A percentile compares a stretch with the other conserved stretches of the same genome.
Evolutionary conservation across 1,140 invertebrate species (phyloP).

Genomic region (Penaeus indicus): DNA sequence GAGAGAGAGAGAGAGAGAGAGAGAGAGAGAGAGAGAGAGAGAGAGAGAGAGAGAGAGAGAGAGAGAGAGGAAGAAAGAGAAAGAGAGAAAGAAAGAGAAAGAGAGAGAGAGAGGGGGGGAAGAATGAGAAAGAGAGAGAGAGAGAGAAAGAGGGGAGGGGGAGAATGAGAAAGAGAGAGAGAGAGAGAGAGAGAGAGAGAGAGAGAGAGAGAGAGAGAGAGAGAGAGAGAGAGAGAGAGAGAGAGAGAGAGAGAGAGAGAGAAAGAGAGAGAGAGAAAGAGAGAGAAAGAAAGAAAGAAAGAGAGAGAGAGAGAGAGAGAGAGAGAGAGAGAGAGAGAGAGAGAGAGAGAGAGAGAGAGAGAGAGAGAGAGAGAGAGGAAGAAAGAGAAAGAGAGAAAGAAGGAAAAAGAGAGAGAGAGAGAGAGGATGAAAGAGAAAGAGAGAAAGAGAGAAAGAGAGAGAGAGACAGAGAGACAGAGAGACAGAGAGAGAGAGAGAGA

Average conservation of each 20-base stretch:
- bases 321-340: not conserved
- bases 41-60: no score
- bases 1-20: no score
- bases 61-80: not conserved
- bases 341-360: conserved; percentile 47
- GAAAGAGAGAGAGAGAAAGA: not conserved
- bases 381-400: no score
- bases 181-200: no score
- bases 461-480: not conserved
- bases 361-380: no score
- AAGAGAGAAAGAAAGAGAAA: conserved; percentile 35
- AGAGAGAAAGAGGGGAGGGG: conserved; percentile 1
- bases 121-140: not conserved
- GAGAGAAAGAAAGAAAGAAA: not conserved
- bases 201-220: not conserved
- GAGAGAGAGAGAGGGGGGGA: conserved; percentile 14
- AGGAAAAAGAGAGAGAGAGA: not conserved
- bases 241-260: conserved; percentile 14
- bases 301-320: not conserved
- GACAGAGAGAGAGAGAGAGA: conserved; percentile 34
- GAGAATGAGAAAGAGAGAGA: not conserved
- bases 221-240: conserved; percentile 37
- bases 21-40: no score
- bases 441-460: no score
- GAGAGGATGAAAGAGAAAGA: not conserved